Percentiles rank a stretch among this genome's conserved stretches.
phyloP scores from a whole-genome alignment of 2,888 invertebrate species.

The Polymixis lichenea region DNA sequence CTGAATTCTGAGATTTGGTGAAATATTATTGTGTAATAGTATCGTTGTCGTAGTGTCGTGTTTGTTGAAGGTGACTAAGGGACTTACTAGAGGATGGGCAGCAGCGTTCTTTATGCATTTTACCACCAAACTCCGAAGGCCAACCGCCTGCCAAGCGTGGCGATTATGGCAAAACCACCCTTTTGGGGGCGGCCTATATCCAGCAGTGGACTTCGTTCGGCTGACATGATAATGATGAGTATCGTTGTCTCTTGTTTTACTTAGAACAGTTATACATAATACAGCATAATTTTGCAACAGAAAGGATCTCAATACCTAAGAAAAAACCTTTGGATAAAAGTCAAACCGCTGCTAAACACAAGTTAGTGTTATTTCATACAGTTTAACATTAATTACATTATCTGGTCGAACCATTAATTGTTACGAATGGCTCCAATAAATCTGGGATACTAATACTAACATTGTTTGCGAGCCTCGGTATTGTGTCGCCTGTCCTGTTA shows the following conservation, averaged over 20 bases:
- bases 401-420: slow-evolving; percentile 44
- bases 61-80: too few relatives aligned
- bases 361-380: slow-evolving; percentile 32
- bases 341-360: slow-evolving; percentile 8
- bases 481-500: slow-evolving; percentile 9
- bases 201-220: too few relatives aligned
- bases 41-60: too few relatives aligned
- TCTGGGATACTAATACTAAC: slow-evolving; percentile 14
- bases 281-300: not conserved
- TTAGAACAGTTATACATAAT: not conserved
- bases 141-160: too few relatives aligned
- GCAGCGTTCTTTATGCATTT: too few relatives aligned
- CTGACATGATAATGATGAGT: too few relatives aligned
- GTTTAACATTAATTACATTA: slow-evolving; percentile 43
- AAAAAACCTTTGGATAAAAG: slow-evolving; percentile 1
- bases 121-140: too few relatives aligned
- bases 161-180: too few relatives aligned
- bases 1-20: not conserved
- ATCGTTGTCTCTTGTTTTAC: not conserved
- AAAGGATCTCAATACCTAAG: not conserved
- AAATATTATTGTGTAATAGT: not conserved
- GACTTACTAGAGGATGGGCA: too few relatives aligned
- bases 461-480: slow-evolving; percentile 22
- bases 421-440: slow-evolving; percentile 48
- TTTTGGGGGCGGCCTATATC: too few relatives aligned